A percentile compares a stretch with the other conserved stretches of the same genome.
Conservation (phyloP, 1,140 invertebrate genomes). For the Lepidurus apus region DNA sequence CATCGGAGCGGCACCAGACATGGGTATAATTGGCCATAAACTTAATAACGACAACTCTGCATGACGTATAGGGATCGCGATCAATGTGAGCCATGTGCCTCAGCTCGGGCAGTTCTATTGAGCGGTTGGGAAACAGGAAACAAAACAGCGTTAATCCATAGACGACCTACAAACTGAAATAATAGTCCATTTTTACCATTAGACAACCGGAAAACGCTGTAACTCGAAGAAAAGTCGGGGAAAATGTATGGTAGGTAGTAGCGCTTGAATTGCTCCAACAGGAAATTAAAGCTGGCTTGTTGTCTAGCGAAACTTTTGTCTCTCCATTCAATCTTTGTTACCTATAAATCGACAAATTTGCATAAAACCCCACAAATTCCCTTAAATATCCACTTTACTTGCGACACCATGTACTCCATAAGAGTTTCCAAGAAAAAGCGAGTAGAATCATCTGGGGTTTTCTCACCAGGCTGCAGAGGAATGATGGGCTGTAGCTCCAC, state of each 20-base stretch:
- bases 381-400: constrained; percentile 48
- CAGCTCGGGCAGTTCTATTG: constrained; percentile 53
- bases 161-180: neutral
- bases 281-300: constrained; percentile 78
- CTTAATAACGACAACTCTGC: constrained; percentile 77
- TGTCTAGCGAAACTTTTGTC: constrained; percentile 67
- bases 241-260: constrained; percentile 88
- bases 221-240: constrained; percentile 75
- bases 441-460: constrained; percentile 77
- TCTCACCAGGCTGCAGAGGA: constrained; percentile 76
- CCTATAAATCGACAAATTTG: constrained; percentile 46
- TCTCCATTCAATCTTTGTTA: constrained; percentile 84
- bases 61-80: constrained; percentile 44
- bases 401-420: constrained; percentile 84
- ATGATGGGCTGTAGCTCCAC: constrained; percentile 72
- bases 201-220: constrained; percentile 79
- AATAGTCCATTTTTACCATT: constrained; percentile 54
- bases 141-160: constrained; percentile 35
- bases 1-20: constrained; percentile 40
- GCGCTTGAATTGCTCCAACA: constrained; percentile 85
- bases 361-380: constrained; percentile 30
- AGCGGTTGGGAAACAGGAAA: constrained; percentile 42
- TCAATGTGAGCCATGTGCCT: constrained; percentile 42
- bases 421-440: constrained; percentile 82
- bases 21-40: constrained; percentile 83